Percentiles rank a stretch among this genome's conserved stretches.
Conservation (phyloP, 2,113 vertebrate genomes). For the Gadus macrocephalus region DNA sequence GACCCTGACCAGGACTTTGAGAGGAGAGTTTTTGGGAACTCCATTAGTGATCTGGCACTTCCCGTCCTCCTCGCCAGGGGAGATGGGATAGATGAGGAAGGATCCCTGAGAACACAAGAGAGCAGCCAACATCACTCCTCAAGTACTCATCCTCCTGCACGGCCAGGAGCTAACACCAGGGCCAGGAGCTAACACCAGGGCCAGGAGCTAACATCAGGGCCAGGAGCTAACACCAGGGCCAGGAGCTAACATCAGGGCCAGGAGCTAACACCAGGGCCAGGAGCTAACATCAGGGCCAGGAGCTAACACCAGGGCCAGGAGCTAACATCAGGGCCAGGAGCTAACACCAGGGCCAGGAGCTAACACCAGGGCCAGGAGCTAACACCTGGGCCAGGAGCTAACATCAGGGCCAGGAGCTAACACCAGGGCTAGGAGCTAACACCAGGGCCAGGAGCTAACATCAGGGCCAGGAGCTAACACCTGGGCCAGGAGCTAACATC, state of each 20-base stretch:
- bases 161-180: background rate
- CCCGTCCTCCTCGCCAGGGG: constrained; percentile 67
- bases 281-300: background rate
- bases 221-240: too few relatives aligned
- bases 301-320: background rate
- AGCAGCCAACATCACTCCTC: background rate
- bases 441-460: background rate
- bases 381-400: background rate
- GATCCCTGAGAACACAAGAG: constrained; percentile 73
- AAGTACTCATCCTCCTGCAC: background rate
- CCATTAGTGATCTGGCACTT: constrained; percentile 73
- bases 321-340: too few relatives aligned
- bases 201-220: background rate
- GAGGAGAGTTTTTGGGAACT: constrained; percentile 82
- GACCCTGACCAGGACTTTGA: constrained; percentile 86
- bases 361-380: background rate
- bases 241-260: too few relatives aligned
- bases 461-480: background rate
- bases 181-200: background rate
- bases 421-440: too few relatives aligned
- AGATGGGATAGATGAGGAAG: constrained; percentile 84
- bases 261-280: background rate
- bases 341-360: background rate
- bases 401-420: background rate
- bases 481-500: background rate